Conservation (phyloP, 2,888 invertebrate species). For the Augiades crinisus region DNA sequence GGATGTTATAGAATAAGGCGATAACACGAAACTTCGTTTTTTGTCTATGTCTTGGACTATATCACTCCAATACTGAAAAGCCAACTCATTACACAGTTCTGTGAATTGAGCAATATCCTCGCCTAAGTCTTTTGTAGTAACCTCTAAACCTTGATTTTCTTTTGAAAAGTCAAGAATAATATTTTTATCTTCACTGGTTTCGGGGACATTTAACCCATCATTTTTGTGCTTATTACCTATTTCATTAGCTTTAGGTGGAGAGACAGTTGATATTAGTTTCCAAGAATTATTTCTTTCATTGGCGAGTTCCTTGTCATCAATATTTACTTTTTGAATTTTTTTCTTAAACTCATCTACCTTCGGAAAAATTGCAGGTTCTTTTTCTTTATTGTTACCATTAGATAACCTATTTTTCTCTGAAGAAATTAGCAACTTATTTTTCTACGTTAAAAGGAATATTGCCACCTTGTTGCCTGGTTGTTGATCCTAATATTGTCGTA, state of each 20-base stretch:
- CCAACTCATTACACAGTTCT: conserved; percentile 91
- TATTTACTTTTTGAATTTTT: conserved; percentile 73
- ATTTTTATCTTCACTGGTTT: conserved; percentile 54
- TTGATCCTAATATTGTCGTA: conserved; percentile 14
- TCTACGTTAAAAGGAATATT: conserved; percentile 1
- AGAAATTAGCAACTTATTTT: conserved; percentile 10
- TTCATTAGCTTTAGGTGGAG: conserved; percentile 71
- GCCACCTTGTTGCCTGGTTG: conserved; percentile 3
- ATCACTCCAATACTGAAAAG: conserved; percentile 91
- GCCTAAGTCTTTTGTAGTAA: conserved; percentile 86
- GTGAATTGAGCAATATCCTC: conserved; percentile 89
- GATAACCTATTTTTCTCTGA: conserved; percentile 28
- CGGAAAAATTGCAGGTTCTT: conserved; percentile 44
- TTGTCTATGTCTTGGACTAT: conserved; percentile 87
- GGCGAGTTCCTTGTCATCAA: conserved; percentile 65
- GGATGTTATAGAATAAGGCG: conserved; percentile 92
- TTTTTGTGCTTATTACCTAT: conserved; percentile 58
- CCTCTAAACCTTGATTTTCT: conserved; percentile 86
- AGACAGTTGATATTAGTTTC: conserved; percentile 82
- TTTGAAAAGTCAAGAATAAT: conserved; percentile 64
- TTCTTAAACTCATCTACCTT: conserved; percentile 73
- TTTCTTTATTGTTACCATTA: conserved; percentile 40
- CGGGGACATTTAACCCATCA: conserved; percentile 46
- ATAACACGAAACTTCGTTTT: conserved; percentile 89
- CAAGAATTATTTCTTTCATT: conserved; percentile 73